Base-by-base conservation (phyloP, 2,797 vertebrate genomes). In the Notamacropus eugenii region DNA sequence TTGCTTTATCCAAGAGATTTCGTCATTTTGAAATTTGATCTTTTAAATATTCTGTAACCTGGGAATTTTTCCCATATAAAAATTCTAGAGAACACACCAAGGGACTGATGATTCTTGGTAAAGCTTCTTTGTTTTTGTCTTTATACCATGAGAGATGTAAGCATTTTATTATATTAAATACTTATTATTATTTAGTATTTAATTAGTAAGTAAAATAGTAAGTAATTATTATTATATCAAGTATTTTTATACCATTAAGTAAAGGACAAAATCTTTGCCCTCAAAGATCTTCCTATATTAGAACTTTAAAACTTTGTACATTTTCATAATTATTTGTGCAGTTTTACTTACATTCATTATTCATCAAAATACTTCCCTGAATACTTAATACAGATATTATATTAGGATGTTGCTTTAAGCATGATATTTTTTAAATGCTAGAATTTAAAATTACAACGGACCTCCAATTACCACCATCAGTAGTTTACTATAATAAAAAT, bases 41-140 rank as follows among this genome's bases (percentile, higher is more conserved):
- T 95, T 92, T 91, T 59, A n/a, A 94, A 93, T 96, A 34, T 95
- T 92, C 90, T 74, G 55, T n/a, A 96, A 96, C 91, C 55, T 95
- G 74, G 46, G 46, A 40, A 52, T 8, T 55, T 74, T 82, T 92
- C 6, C 29, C 55, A 96, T 93, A 46, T 46, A 94, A 94, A 95
- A 94, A 56, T 94, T 97, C n/a, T 55, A 95, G 55, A 27, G 94
- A 95, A 28, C 54, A 67, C 59, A 95, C 92, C 94, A 93, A 96
- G 67, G n/a, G 40, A 96, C 92, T 91, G 8, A 91, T 96, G 50
- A 82, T 93, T 91, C 13, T 31, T 28, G 2, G 90, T 62, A 96
- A 95, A 82, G 19, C 40, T 82, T 82, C 40, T 93, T 93, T 96
- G 40, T 12, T 90, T 50, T 95, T 95, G 92, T 91, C 9, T 82